Percentiles rank a stretch among this genome's conserved stretches.
These are phyloP conservation scores for Crocodylus rhombifer DNA, from an alignment of 2,797 vertebrate species.

Conservation along the genomic window DNA sequence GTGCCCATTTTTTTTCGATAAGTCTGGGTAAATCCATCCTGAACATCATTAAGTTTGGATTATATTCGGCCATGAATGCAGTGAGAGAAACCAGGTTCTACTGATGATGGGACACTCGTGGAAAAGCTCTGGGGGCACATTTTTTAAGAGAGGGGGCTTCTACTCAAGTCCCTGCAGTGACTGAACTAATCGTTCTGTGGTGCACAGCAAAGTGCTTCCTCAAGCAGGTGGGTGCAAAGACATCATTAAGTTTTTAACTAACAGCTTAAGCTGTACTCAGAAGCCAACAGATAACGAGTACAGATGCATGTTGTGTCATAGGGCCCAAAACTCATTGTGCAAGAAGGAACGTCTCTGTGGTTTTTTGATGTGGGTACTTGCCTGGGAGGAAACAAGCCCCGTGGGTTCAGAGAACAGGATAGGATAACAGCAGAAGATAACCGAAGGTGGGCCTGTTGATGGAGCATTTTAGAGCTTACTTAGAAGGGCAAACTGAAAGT, in stretches of 20 bases:
- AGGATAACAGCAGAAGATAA: no score
- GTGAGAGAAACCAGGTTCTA: not conserved
- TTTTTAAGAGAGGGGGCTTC: not conserved
- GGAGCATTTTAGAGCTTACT: no score
- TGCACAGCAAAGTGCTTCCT: not conserved
- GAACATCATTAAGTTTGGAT: not conserved
- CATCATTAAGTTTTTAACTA: not conserved
- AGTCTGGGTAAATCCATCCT: not conserved
- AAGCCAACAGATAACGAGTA: not conserved
- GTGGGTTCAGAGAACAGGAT: no score
- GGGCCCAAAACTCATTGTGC: no score
- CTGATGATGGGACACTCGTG: not conserved
- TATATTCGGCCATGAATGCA: not conserved
- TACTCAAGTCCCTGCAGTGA: not conserved
- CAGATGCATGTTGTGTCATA: not conserved
- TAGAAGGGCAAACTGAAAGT: no score
- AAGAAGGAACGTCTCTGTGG: no score
- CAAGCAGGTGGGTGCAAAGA: not conserved
- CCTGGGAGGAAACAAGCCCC: no score
- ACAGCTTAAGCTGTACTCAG: not conserved
- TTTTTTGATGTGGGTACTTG: no score
- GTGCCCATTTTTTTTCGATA: not conserved
- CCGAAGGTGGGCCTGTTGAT: no score
- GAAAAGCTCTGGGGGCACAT: not conserved
- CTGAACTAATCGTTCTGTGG: not conserved